Conservation (phyloP, 2,888 invertebrate genomes). For the Crematogaster levior region DNA sequence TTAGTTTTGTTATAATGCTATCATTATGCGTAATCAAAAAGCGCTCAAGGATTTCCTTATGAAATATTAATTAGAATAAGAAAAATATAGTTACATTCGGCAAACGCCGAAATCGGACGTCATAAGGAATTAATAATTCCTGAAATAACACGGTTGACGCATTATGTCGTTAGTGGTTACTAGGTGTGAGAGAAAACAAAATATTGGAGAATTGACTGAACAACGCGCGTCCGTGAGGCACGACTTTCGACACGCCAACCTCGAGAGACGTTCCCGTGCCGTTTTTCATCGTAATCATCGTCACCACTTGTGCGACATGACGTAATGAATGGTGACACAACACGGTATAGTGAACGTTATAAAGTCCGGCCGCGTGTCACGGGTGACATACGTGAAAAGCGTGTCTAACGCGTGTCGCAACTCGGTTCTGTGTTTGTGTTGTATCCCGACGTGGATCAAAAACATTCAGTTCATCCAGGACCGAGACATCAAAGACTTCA, state of each 20-base stretch:
- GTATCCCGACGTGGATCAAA: slow-evolving; percentile 25
- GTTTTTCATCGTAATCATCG: slow-evolving; percentile 54
- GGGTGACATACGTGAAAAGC: slow-evolving; percentile 50
- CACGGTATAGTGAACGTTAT: slow-evolving; percentile 40
- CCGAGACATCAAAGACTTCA: slow-evolving; percentile 8
- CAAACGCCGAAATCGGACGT: background rate
- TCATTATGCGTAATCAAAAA: slow-evolving; percentile 2
- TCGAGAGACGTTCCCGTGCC: slow-evolving; percentile 23
- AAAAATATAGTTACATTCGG: too few relatives aligned
- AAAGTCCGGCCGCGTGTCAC: slow-evolving; percentile 47
- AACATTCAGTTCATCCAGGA: slow-evolving; percentile 27
- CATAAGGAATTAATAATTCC: slow-evolving; percentile 4
- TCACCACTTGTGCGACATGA: slow-evolving; percentile 51
- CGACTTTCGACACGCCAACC: slow-evolving; percentile 33
- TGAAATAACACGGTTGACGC: background rate
- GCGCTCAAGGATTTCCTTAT: background rate
- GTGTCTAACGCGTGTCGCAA: slow-evolving; percentile 41
- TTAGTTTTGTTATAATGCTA: background rate
- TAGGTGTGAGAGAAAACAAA: background rate
- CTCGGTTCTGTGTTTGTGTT: slow-evolving; percentile 19
- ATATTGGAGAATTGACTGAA: slow-evolving; percentile 32
- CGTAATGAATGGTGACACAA: slow-evolving; percentile 49
- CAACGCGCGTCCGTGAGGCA: slow-evolving; percentile 30
- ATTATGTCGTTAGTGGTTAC: background rate
- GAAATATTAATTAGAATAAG: background rate